phyloP scores from a whole-genome alignment of 92 coral and sea anemone species.

The Isaurus tuberculatus region DNA sequence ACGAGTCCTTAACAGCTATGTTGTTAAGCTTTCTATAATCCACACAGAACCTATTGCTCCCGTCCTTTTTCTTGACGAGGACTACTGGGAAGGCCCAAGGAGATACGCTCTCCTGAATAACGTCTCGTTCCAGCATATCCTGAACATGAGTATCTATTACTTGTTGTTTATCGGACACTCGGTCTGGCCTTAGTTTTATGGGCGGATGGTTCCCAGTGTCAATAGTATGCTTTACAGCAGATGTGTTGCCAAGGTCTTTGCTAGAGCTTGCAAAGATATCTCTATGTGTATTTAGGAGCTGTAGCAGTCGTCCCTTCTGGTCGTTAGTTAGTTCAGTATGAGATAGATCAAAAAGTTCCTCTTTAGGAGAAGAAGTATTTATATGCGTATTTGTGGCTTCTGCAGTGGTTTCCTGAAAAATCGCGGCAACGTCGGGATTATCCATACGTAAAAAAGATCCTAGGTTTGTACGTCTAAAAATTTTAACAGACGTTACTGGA shows the following conservation, averaged over 20 bases:
- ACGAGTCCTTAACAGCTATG: conserved; percentile 40
- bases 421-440: background rate
- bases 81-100: no score
- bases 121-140: no score
- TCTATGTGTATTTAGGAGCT: conserved; percentile 25
- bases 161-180: conserved; percentile 54
- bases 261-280: conserved; percentile 54
- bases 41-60: no score
- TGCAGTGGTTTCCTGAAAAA: background rate
- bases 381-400: background rate
- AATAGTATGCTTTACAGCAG: conserved; percentile 46
- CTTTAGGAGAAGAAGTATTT: background rate
- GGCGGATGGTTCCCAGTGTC: conserved; percentile 54
- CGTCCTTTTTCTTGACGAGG: no score
- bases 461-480: background rate
- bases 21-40: conserved; percentile 61
- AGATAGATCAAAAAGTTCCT: conserved; percentile 28
- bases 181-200: conserved; percentile 49
- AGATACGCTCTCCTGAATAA: no score
- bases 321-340: conserved; percentile 25
- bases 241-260: conserved; percentile 54
- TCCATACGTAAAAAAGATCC: background rate
- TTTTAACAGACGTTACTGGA: background rate
- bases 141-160: no score
- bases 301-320: conserved; percentile 23